Evolutionary conservation across 2,888 invertebrate genomes (phyloP), one percentile per base, ranked within the genome.

Genomic region (Chironomus tentans): DNA sequence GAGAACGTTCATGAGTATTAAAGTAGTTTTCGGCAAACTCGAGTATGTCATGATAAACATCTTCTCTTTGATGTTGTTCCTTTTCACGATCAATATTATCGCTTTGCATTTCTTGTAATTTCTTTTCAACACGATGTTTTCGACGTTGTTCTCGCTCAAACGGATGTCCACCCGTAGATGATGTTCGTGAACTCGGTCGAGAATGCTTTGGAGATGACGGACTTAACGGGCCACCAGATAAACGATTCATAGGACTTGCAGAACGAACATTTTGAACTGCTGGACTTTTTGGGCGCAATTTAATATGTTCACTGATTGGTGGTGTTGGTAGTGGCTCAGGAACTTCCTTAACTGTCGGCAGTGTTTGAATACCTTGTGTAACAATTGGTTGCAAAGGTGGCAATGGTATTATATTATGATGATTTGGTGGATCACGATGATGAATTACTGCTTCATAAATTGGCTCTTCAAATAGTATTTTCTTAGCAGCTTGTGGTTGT

Each of bases 11-110:
- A 80, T 97, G 97, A 75, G 91, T 89, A 82, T 97, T 97, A 85
- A 94, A 97, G 84, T 93, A 93, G 78, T 92, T 90, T 81, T 95
- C 94, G n/a, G 97, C 97, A 84, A 95, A 97, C 81, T 97, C 95
- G 0, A 94, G 86, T 82, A 97, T 91, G 81, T 96, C 95, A 81
- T 91, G 92, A 79, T 89, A 87, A 5, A 87, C 83, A 79, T 90
- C 89, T 70, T 89, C 88, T 21, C 87, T 84, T 13, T 79, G 81
- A 47, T 80, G 78, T 46, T 81, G 79, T 71, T 83, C 82, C 68
- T 82, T 83, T 78, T 82, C 82, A 22, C 62, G 83, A 81, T 84
- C 84, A 4, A 80, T 78, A 72, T 80, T 79, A 79, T 80, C 81
- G 62, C 84, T 78, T 82, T 85, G 90, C 82, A 94, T 86, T 83